Percentiles rank a stretch among this genome's conserved stretches.
Conservation (phyloP, 2,113 vertebrate genomes). For the Crotophaga sulcirostris region DNA sequence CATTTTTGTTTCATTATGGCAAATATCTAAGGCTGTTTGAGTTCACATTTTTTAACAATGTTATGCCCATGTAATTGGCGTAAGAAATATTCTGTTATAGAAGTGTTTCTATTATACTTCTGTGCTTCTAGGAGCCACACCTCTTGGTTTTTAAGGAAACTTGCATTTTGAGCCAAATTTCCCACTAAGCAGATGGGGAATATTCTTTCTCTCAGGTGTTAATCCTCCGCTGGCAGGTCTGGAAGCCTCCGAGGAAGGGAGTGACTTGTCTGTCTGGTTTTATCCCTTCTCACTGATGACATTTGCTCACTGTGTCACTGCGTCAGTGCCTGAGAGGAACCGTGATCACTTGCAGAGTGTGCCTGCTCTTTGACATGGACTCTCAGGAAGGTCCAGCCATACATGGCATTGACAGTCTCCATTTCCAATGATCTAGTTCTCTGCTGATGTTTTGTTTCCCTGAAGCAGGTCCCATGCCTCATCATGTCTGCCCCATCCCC, state of each 20-base stretch:
- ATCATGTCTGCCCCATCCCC: too few relatives aligned
- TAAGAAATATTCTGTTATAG: background rate
- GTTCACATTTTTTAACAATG: background rate
- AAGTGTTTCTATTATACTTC: background rate
- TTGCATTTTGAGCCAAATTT: background rate
- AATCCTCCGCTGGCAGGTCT: background rate
- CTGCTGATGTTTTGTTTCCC: background rate
- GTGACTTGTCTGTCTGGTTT: background rate
- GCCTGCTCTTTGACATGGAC: background rate
- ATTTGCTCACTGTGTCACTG: background rate
- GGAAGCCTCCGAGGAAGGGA: background rate
- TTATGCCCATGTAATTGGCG: background rate
- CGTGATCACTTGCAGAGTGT: background rate
- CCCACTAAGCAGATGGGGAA: background rate
- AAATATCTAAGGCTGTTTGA: background rate
- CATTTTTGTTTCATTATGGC: background rate
- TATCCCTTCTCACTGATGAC: background rate
- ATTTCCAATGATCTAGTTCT: background rate
- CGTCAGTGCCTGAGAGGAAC: fast-evolving
- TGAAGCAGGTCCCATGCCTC: fast-evolving
- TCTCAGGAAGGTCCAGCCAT: background rate
- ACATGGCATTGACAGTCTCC: background rate
- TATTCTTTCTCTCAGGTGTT: background rate
- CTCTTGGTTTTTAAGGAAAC: background rate
- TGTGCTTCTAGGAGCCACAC: background rate